Evolutionary conservation across 2,888 invertebrate species (phyloP), one percentile per base, ranked within the genome.

Genomic region (Calliphora vomitoria): DNA sequence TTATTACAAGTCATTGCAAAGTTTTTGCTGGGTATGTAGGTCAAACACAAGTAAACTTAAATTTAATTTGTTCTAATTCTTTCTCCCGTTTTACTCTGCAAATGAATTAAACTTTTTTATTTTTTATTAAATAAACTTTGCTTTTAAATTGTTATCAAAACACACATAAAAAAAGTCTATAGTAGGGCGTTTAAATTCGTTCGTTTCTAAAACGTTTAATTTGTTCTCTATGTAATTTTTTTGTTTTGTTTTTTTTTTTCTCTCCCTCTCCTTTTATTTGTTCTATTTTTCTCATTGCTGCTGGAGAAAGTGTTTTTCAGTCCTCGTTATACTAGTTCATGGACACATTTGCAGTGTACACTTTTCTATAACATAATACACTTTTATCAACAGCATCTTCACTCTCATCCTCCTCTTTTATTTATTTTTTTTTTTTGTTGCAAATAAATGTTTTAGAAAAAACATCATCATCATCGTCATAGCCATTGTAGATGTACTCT

Each of bases 401-500:
- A 60, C 74, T 75, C 47, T 80, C 53, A 60, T 66, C 25, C 62
- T 69, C 68, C n/a, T 62, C 25, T 64, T 71, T 62, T n/a, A 18
- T 50, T 18, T 35, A 6, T 8, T 62, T 62, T n/a, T 35, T 35
- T 35, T 60, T 79, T 55, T 62, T 69, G 74, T 80, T 44, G 60
- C 53, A 74, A 79, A 58, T 80, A 80, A 85, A 85, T 85, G 74
- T 72, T 85, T 80, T 85, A 68, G 68, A 85, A 85, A 85, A 68
- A 72, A 20, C 55, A 64, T 78, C 72, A 58, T 68, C 38, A 55
- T 35, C 50, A 72, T 31, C 53, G 55, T 71, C 72, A 58, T 68
- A n/a, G 66, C n/a, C 50, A 74, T 85, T 80, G 74, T 69, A n/a
- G 44, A 69, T 53, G 44, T 58, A 66, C 66, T 62, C 66, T 44